These are phyloP conservation scores for Marasmarcha lunaedactyla DNA, from an alignment of 2,888 invertebrate species.

Conservation along the genomic window DNA sequence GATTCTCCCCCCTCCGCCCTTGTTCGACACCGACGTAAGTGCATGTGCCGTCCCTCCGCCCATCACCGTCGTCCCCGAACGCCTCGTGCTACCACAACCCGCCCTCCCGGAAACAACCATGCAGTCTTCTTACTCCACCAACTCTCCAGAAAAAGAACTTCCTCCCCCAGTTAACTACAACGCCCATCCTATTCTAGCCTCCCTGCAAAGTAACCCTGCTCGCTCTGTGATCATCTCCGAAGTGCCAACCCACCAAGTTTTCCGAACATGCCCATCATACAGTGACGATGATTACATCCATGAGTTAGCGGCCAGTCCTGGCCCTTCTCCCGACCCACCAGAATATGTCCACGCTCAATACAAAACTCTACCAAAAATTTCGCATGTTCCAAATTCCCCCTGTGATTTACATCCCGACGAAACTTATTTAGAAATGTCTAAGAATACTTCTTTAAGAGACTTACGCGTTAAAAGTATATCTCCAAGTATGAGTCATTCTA, in stretches of 20 bases:
- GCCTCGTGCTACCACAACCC: conserved; percentile 47
- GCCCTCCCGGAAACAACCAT: conserved; percentile 56
- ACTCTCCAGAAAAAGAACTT: conserved; percentile 46
- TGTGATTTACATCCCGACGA: conserved; percentile 55
- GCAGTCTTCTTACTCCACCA: conserved; percentile 52
- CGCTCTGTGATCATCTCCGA: conserved; percentile 37
- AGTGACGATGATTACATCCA: conserved; percentile 35
- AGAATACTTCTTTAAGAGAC: conserved; percentile 38
- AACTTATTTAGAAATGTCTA: conserved; percentile 29
- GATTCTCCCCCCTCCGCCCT: conserved; percentile 63
- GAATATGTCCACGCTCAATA: conserved; percentile 58
- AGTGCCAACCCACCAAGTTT: conserved; percentile 46
- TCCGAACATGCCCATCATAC: conserved; percentile 32
- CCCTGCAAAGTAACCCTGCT: conserved; percentile 15
- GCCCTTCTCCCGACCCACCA: conserved; percentile 41
- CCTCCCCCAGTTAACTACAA: conserved; percentile 62
- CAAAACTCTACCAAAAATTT: conserved; percentile 50
- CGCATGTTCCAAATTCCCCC: conserved; percentile 59
- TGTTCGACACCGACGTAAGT: conserved; percentile 57
- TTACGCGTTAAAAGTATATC: conserved; percentile 37
- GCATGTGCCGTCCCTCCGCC: conserved; percentile 40
- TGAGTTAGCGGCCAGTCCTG: conserved; percentile 46
- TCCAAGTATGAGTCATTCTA: conserved; percentile 50
- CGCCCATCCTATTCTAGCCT: conserved; percentile 20
- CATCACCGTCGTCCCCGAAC: conserved; percentile 49